These are phyloP conservation scores for Campoletis sonorensis DNA, from an alignment of 1,140 invertebrate genomes.

Conservation along the genomic window DNA sequence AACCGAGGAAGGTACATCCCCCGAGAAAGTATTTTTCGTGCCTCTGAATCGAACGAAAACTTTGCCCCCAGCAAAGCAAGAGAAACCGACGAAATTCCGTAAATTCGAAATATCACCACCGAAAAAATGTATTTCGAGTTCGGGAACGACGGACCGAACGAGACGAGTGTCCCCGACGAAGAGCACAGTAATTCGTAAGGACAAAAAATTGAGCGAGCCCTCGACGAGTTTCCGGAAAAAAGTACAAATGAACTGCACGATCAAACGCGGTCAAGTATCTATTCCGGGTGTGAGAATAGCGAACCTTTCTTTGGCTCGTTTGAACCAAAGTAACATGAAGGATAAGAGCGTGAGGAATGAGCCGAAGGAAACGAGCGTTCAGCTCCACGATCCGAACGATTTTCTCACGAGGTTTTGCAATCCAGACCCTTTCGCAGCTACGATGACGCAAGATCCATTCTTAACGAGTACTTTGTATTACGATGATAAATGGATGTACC, in stretches of 20 bases:
- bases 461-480: slow-evolving; percentile 81
- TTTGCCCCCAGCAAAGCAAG: background rate
- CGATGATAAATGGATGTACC: slow-evolving; percentile 87
- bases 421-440: slow-evolving; percentile 80
- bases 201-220: slow-evolving; percentile 51
- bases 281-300: slow-evolving; percentile 64
- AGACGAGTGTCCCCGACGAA: slow-evolving; percentile 50
- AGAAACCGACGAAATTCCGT: slow-evolving; percentile 12
- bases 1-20: slow-evolving; percentile 19
- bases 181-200: slow-evolving; percentile 62
- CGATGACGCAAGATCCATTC: slow-evolving; percentile 83
- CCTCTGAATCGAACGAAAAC: slow-evolving; percentile 33
- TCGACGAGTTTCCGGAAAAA: slow-evolving; percentile 57
- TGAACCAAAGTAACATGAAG: slow-evolving; percentile 49
- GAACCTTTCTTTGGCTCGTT: slow-evolving; percentile 59
- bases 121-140: slow-evolving; percentile 4
- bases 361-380: slow-evolving; percentile 54
- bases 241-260: slow-evolving; percentile 56
- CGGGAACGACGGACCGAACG: background rate
- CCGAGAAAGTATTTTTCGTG: background rate
- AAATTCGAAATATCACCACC: slow-evolving; percentile 42
- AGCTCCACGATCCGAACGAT: slow-evolving; percentile 64
- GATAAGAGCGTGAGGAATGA: slow-evolving; percentile 33
- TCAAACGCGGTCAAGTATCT: slow-evolving; percentile 51
- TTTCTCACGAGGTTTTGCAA: slow-evolving; percentile 69